Percentiles rank a stretch among this genome's conserved stretches.
Evolutionary conservation across 2,888 invertebrate genomes (phyloP).

Genomic region (Leptopilina drosophilae): DNA sequence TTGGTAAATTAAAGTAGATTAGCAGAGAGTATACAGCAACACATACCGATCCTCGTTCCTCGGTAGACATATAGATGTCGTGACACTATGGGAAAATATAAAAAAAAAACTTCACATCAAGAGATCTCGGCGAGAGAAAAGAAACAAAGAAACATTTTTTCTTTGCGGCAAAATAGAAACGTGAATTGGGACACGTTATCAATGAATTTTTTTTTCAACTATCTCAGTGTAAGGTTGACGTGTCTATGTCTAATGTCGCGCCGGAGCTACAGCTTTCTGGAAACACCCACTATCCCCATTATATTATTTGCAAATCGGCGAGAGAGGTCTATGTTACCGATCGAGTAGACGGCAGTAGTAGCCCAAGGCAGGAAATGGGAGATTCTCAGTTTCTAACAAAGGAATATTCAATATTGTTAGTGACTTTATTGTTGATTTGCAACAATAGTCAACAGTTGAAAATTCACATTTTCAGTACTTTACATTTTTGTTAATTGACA

Average conservation of each 20-base stretch:
- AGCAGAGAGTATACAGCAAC: too few species aligned
- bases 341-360: background rate
- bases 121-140: background rate
- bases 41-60: conserved; percentile 33
- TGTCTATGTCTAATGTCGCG: background rate
- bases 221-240: background rate
- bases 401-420: conserved; percentile 10
- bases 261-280: conserved; percentile 2
- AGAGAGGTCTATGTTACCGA: conserved; percentile 26
- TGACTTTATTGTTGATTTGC: background rate
- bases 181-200: too few species aligned
- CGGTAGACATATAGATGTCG: conserved; percentile 30
- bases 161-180: background rate
- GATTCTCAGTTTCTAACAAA: conserved; percentile 22
- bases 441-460: background rate
- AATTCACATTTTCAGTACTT: background rate
- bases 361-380: conserved; percentile 25
- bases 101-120: background rate
- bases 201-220: background rate
- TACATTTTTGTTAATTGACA: too few species aligned
- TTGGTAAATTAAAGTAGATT: conserved; percentile 20
- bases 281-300: conserved; percentile 20
- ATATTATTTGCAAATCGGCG: conserved; percentile 23
- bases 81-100: conserved; percentile 29
- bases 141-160: background rate